phyloP scores from a whole-genome alignment of 1,140 invertebrate genomes.

The Colletes gigas region DNA sequence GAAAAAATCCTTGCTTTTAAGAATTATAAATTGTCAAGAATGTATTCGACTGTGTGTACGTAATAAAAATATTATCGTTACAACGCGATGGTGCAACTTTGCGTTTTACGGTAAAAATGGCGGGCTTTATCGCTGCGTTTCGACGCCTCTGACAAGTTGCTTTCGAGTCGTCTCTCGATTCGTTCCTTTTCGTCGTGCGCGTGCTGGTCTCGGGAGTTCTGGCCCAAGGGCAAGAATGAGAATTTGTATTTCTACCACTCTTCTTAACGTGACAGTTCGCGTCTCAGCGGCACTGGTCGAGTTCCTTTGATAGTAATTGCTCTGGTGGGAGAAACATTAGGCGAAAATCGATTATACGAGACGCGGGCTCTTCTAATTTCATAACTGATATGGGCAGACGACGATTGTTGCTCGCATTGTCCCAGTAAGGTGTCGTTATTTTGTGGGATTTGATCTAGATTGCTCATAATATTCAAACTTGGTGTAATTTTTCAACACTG shows the following conservation, averaged over 20 bases:
- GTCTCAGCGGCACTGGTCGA: background rate
- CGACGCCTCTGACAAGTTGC: conserved; percentile 14
- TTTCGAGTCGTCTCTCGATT: background rate
- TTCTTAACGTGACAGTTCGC: background rate
- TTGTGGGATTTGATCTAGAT: no score
- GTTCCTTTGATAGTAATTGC: background rate
- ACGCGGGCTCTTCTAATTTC: no score
- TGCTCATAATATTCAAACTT: no score
- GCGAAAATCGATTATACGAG: background rate
- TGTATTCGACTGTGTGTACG: no score
- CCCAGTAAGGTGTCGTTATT: no score
- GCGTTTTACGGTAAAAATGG: background rate
- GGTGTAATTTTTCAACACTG: no score
- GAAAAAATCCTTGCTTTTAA: no score
- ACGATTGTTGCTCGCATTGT: no score
- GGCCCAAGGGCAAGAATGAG: background rate
- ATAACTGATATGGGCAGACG: no score
- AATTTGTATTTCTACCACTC: background rate
- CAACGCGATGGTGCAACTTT: no score
- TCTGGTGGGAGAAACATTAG: background rate
- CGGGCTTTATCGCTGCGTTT: background rate
- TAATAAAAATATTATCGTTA: no score
- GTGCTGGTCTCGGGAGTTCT: background rate
- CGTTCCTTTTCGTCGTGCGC: background rate
- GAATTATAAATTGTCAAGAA: no score